Evolutionary conservation across 2,113 vertebrate species (phyloP).

Genomic region (Myotis brandtii): DNA sequence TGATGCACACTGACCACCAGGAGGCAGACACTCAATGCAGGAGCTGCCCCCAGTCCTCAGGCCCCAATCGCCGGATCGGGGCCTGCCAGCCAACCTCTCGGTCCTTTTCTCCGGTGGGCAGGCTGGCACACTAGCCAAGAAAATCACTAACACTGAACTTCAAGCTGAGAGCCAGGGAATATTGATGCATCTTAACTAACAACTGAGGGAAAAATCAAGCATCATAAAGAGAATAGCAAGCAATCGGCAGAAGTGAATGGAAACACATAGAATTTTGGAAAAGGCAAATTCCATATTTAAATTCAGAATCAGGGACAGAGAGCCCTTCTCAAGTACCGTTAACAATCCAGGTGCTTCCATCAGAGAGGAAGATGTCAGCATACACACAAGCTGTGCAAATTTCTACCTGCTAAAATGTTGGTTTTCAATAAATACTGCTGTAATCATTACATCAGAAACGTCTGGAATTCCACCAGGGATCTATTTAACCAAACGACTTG

Average conservation of each 20-base stretch:
- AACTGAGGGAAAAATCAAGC: background rate
- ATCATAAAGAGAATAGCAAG: background rate
- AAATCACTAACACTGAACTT: constrained; percentile 56
- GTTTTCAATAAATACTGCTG: background rate
- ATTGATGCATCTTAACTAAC: constrained; percentile 19
- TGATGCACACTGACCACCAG: no score
- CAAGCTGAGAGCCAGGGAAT: constrained; percentile 44
- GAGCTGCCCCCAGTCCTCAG: no score
- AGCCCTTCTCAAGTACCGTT: background rate
- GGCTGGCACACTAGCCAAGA: constrained; percentile 36
- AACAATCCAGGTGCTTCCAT: background rate
- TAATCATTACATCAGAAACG: background rate
- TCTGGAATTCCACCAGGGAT: background rate
- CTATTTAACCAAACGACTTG: background rate
- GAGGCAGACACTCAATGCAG: no score
- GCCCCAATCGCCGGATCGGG: no score
- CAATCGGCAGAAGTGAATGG: background rate
- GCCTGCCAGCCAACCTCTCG: no score
- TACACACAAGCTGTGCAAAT: background rate
- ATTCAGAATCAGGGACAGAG: background rate
- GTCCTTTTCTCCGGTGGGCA: no score
- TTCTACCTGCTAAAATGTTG: background rate
- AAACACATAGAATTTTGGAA: background rate
- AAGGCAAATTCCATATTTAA: constrained; percentile 3
- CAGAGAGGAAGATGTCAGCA: background rate